Base-by-base conservation (phyloP, 1,140 invertebrate genomes). In the Ceratosolen solmsi region DNA sequence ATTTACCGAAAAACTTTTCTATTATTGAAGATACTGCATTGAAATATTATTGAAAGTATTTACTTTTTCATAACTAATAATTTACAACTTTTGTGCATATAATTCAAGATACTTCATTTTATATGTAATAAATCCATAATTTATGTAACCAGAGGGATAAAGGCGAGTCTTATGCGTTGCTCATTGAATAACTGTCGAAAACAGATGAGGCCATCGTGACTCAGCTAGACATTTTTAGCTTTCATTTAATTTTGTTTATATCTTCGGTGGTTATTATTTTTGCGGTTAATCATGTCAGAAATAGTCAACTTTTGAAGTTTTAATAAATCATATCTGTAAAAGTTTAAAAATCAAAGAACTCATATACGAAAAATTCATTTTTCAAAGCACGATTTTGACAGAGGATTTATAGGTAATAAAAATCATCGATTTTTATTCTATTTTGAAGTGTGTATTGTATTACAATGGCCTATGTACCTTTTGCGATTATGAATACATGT, bases 131-230 rank as follows among this genome's bases (percentile, higher is more conserved):
- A 36, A 4, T 70, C 8, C 38, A 70, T 70, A n/a, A n/a, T 25
- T 70, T 70, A 13, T 25, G 38, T 68, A 38, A 68, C 17, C 27
- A 11, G 3, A 2, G 1, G 27, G 11, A 17, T 2, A 63, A 33
- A 17, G 1, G 27, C 1, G 5, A 9, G 1, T 8, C 2, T 11
- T 36, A 22, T 41, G 8, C 20, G n/a, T 51, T 25, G 8, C 27
- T 82, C n/a, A 84, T 86, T 83, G 76, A 86, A 75, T 82, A 79
- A 56, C 84, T 86, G 86, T 85, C 86, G 79, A 65, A 80, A 84
- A 63, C 86, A 86, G 83, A 76, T 70, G 25, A 41, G 22, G 0
- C 8, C 30, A 63, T 25, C 58, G 20, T 46, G 27, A 51, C 1
- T 0, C 60, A 3, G 30, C n/a, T 63, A 11, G 3, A 30, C 30